Evolutionary conservation across 2,797 vertebrate species (phyloP).

Genomic region (Gymnoscopelus microlampas): DNA sequence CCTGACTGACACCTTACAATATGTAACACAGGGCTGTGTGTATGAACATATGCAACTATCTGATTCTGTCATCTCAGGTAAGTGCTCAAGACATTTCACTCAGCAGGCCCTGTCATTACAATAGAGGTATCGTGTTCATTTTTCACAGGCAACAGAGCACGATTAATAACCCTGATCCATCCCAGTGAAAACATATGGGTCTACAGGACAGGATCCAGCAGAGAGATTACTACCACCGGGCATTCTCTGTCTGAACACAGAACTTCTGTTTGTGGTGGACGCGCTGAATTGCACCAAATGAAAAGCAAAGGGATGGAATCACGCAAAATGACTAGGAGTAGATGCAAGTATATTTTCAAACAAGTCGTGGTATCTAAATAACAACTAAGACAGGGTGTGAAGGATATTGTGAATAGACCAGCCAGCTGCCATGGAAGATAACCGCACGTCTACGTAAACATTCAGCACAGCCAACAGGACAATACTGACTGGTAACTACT

Average conservation of each 20-base stretch:
- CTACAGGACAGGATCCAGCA: constrained; percentile 55
- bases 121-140: constrained; percentile 51
- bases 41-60: background rate
- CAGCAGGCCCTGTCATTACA: constrained; percentile 28
- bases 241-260: constrained; percentile 34
- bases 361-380: constrained; percentile 43
- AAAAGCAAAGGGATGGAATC: constrained; percentile 36
- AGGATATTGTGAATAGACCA: background rate
- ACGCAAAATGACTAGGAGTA: constrained; percentile 29
- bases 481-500: background rate
- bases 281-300: constrained; percentile 24
- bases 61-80: constrained; percentile 25
- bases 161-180: constrained; percentile 58
- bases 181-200: constrained; percentile 59
- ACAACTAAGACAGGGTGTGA: constrained; percentile 40
- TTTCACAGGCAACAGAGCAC: constrained; percentile 57
- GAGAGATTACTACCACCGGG: constrained; percentile 59
- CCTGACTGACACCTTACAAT: constrained; percentile 19
- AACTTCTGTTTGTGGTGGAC: constrained; percentile 28
- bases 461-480: constrained; percentile 21
- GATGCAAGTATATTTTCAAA: constrained; percentile 22
- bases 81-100: constrained; percentile 39
- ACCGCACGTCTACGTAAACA: constrained; percentile 26
- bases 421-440: constrained; percentile 22
- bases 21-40: background rate